Evolutionary conservation across 1,140 invertebrate species (phyloP), one percentile per base, ranked within the genome.

Genomic region (Philotrypesis tridentata): DNA sequence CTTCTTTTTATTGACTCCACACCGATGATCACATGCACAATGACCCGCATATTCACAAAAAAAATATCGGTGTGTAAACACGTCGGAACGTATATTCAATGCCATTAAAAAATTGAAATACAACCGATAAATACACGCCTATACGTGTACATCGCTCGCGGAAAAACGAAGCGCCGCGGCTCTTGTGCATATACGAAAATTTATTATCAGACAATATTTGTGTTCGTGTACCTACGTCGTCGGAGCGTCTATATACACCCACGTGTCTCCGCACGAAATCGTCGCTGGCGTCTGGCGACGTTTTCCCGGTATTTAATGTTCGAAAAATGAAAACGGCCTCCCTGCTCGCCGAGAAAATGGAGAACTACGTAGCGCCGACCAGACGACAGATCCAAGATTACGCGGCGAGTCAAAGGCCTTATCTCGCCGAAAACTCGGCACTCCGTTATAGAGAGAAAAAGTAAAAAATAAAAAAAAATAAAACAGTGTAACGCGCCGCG

Each of bases 361-460:
- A 55, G 21, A 55, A 55, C 48, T 21, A 55, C 7, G 33, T 5
- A 37, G 4, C 48, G 5, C 27, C 61, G n/a, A 1, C n/a, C 67
- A 37, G 31, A 11, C 68, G 68, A 29, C 31, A 29, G 37, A 70
- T 70, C 68, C 23, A 70, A 70, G 48, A 55, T 55, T 55, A 55
- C 48, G 48, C 48, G 21, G 48, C 48, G 21, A 76, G 27, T 67
- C 63, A 55, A 70, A 70, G 65, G 76, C 61, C 76, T 79, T 71
- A 72, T 72, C 43, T 31, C 63, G 25, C n/a, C 43, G 40, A 78
- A 68, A 78, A 68, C 14, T 78, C 40, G 23, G 33, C 65, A 68
- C 63, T 78, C 40, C 76, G 25, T 68, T 78, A 78, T n/a, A n/a
- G n/a, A n/a, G n/a, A n/a, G n/a, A n/a, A n/a, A n/a, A n/a, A n/a